These are phyloP conservation scores for human DNA, from an alignment of 2,113 vertebrate genomes.

Conservation along the genomic window DNA sequence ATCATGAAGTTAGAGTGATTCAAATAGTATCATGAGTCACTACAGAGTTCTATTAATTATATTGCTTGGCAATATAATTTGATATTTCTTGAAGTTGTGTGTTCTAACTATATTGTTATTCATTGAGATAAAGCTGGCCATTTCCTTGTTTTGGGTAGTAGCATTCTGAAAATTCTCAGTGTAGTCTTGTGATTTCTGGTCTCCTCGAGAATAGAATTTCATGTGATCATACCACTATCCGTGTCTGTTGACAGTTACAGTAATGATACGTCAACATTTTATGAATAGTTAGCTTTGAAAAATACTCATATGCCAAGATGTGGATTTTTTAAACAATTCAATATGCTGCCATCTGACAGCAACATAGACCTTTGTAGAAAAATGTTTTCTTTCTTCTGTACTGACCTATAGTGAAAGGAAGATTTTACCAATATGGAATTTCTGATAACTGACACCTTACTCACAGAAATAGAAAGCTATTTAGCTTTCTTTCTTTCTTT, in stretches of 20 bases:
- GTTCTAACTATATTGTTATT: background rate
- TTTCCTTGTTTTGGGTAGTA: background rate
- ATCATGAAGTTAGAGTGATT: too few relatives aligned
- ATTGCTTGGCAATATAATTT: too few relatives aligned
- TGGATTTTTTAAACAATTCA: slow-evolving; percentile 70
- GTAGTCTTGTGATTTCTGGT: slow-evolving; percentile 69
- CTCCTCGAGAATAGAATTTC: slow-evolving; percentile 59
- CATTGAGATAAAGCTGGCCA: background rate
- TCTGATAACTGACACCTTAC: background rate
- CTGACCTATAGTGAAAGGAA: slow-evolving; percentile 60
- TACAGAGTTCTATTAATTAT: too few relatives aligned
- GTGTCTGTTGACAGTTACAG: slow-evolving; percentile 69
- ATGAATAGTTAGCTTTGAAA: slow-evolving; percentile 79
- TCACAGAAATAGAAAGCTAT: background rate
- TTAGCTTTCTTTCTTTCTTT: background rate
- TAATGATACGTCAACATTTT: slow-evolving; percentile 76
- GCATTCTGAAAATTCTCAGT: slow-evolving; percentile 21
- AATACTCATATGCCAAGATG: slow-evolving; percentile 69
- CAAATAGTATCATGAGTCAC: too few relatives aligned
- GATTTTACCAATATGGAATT: slow-evolving; percentile 45
- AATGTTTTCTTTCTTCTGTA: slow-evolving; percentile 62
- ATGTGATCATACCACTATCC: slow-evolving; percentile 64
- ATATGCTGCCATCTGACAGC: slow-evolving; percentile 58
- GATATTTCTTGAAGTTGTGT: background rate
- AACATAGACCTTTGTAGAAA: slow-evolving; percentile 58